Percentiles rank a stretch among this genome's conserved stretches.
These are phyloP conservation scores for Acrossocheilus wenchowensis DNA, from an alignment of 2,797 vertebrate genomes.

Conservation along the genomic window DNA sequence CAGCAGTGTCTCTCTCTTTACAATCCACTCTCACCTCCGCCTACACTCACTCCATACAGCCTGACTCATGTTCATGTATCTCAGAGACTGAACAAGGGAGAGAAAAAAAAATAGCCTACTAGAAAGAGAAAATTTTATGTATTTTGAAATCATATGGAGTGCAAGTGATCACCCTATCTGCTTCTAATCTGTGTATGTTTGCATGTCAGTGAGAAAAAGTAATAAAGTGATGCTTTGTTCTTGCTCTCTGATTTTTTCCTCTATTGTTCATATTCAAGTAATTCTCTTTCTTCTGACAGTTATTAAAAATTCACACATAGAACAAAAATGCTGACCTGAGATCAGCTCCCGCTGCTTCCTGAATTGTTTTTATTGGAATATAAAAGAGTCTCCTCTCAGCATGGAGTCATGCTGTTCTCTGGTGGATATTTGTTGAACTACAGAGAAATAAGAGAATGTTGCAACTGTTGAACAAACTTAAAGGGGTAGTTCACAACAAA, in stretches of 20 bases:
- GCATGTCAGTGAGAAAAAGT: not conserved
- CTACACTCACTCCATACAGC: slow-evolving; percentile 46
- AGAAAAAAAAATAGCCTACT: not conserved
- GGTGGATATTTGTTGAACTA: slow-evolving; percentile 34
- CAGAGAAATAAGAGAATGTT: not conserved
- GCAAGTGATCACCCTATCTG: not conserved
- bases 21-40: slow-evolving; percentile 38
- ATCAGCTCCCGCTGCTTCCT: not conserved
- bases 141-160: not conserved
- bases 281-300: not conserved
- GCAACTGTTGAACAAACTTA: not conserved
- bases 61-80: slow-evolving; percentile 24
- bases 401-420: slow-evolving; percentile 31
- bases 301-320: not conserved
- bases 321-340: not conserved
- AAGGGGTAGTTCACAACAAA: not conserved
- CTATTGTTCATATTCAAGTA: not conserved
- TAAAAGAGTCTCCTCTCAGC: not conserved
- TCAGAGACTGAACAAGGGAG: not conserved
- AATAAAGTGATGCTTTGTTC: not conserved
- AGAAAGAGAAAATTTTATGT: not conserved
- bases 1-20: slow-evolving; percentile 6
- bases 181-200: not conserved
- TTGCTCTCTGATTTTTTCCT: not conserved
- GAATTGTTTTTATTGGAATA: slow-evolving; percentile 5